Percentiles rank a stretch among this genome's conserved stretches.
Evolutionary conservation across 1,140 invertebrate genomes (phyloP).

Genomic region (Galendromus occidentalis): DNA sequence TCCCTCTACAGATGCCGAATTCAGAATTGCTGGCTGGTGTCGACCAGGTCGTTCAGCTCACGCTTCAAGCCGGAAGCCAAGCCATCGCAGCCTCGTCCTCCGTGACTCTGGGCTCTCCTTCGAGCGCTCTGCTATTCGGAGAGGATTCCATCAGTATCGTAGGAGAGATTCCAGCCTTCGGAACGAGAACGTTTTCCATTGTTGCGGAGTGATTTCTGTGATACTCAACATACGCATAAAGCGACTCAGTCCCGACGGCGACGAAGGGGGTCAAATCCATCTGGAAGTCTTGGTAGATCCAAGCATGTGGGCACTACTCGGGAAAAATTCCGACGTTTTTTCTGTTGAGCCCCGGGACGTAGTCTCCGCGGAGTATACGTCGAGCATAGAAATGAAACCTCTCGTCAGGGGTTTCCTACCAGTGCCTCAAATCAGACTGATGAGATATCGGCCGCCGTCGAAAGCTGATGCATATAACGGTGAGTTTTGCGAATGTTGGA

Average conservation of each 20-base stretch:
- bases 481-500: background rate
- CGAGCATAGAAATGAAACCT: constrained; percentile 72
- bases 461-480: constrained; percentile 17
- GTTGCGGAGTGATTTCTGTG: constrained; percentile 65
- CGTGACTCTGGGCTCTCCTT: constrained; percentile 19
- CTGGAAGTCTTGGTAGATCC: constrained; percentile 66
- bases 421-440: constrained; percentile 63
- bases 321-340: no score
- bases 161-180: background rate
- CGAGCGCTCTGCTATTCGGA: constrained; percentile 3
- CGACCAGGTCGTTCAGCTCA: constrained; percentile 29
- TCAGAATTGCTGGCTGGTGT: constrained; percentile 36
- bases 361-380: constrained; percentile 26
- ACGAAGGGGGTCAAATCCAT: constrained; percentile 15
- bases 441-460: constrained; percentile 70
- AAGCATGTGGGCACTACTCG: constrained; percentile 68
- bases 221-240: constrained; percentile 53
- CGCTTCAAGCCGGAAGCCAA: constrained; percentile 31
- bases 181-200: background rate
- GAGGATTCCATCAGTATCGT: background rate
- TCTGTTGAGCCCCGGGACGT: constrained; percentile 17
- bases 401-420: constrained; percentile 67
- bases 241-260: constrained; percentile 27
- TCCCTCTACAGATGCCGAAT: background rate
- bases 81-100: constrained; percentile 21